A percentile compares a stretch with the other conserved stretches of the same genome.
phyloP scores from a whole-genome alignment of 2,113 vertebrate species.

The Eubucco bourcierii region DNA sequence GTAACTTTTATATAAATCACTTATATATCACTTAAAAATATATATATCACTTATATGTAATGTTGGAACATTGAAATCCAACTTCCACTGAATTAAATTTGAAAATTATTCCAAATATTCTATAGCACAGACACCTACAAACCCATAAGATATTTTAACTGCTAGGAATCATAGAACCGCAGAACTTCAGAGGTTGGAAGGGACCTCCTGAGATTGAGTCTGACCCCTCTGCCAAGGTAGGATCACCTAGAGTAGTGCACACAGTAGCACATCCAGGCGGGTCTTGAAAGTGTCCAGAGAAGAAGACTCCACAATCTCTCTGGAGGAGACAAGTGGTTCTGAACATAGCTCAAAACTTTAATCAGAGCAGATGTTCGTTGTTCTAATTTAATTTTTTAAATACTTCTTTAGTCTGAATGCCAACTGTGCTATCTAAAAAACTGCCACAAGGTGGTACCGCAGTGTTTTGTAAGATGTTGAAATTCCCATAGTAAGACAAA shows the following conservation, averaged over 20 bases:
- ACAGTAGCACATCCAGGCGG: no score
- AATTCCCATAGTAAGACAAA: not conserved
- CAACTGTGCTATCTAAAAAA: not conserved
- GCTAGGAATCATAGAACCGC: no score
- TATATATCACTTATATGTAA: no score
- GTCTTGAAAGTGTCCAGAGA: no score
- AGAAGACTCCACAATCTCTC: no score
- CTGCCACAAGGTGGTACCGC: slow-evolving; percentile 60
- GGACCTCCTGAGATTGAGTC: no score
- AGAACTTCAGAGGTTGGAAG: no score
- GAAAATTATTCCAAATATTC: not conserved
- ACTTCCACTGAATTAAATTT: not conserved
- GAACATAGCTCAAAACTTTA: not conserved
- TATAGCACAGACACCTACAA: not conserved
- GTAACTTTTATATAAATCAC: no score
- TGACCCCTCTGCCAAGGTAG: no score
- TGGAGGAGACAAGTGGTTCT: not conserved
- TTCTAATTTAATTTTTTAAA: not conserved
- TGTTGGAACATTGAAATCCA: not conserved
- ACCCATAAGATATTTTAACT: not conserved
- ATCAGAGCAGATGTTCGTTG: not conserved
- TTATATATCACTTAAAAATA: no score
- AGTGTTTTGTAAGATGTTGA: not conserved
- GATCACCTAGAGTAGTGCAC: no score
- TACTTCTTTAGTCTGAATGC: not conserved